Conservation (phyloP, 1,140 invertebrate genomes). For the Chlorops oryzae region DNA sequence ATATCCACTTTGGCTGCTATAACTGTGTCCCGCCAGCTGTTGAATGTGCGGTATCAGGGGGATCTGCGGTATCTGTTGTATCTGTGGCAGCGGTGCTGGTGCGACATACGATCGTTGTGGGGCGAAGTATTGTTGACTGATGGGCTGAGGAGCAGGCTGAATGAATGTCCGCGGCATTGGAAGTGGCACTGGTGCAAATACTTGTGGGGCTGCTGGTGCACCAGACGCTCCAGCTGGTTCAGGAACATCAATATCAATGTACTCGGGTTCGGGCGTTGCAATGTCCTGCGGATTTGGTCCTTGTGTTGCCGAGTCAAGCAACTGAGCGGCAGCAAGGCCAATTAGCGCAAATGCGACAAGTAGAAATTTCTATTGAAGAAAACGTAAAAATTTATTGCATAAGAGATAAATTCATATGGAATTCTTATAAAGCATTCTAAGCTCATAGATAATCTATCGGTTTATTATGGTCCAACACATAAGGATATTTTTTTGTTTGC, state of each 20-base stretch:
- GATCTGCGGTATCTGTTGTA: constrained; percentile 25
- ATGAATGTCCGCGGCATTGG: constrained; percentile 6
- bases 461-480: no score
- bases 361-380: constrained; percentile 36
- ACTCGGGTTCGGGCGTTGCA: constrained; percentile 44
- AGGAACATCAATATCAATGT: constrained; percentile 40
- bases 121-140: constrained; percentile 10
- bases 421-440: no score
- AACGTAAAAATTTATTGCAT: constrained; percentile 12
- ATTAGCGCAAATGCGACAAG: constrained; percentile 32
- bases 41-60: constrained; percentile 9
- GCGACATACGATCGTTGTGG: constrained; percentile 19
- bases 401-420: no score
- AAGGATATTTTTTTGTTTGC: no score
- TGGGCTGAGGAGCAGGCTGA: constrained; percentile 13
- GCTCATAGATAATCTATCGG: no score
- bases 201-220: constrained; percentile 11
- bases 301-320: constrained; percentile 43
- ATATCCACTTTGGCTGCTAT: constrained; percentile 33
- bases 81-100: constrained; percentile 18
- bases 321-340: constrained; percentile 32
- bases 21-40: constrained; percentile 32
- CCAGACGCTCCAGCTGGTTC: constrained; percentile 18
- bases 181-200: constrained; percentile 12
- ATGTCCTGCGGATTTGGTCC: constrained; percentile 46